Evolutionary conservation across 2,888 invertebrate species (phyloP), one percentile per base, ranked within the genome.

Genomic region (Microplitis deprimator): DNA sequence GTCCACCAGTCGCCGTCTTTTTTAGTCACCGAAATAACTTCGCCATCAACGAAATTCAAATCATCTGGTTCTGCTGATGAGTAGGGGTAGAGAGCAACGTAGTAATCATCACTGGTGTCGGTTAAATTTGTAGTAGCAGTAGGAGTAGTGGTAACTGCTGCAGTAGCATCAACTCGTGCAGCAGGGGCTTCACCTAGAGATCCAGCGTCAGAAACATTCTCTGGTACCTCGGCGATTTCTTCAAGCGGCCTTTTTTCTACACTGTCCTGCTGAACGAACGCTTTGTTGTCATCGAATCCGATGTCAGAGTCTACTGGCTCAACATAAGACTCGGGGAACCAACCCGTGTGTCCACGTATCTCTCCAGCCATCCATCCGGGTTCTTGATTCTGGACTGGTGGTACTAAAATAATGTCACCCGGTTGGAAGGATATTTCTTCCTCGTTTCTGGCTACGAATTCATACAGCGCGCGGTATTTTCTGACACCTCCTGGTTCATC

Each of bases 1-100:
- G 98, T 98, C 99, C 99, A 99, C 99, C 99, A 99, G 88, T 99
- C 98, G 0, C 98, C 98, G 79, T 98, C 98, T 80, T 96, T 94
- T 80, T 97, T 94, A 61, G 94, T 93, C 1, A 99, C 98, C 83
- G 94, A 92, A 77, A 99, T 95, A 83, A 95, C 91, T 90, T 98
- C 98, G 0, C 98, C 93, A 81, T 92, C 92, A 82, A 95, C 95
- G 90, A 98, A 98, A 78, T 92, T 94, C 78, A 99, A 91, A 91
- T 99, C 99, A 0, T 98, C 98, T 0, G 94, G 92, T 90, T 99
- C 99, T 6, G 92, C 91, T 0, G 98, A 97, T 75, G 94, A 93
- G 90, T 98, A 98, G 1, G 96, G 96, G 90, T 97, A 98, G 75
- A 96, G 93, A 38, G 98, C 96, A 79, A 96, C 93, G 90, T 96